Percentiles rank a stretch among this genome's conserved stretches.
phyloP scores from a whole-genome alignment of 2,797 vertebrate genomes.

The Apogon hyalosoma region DNA sequence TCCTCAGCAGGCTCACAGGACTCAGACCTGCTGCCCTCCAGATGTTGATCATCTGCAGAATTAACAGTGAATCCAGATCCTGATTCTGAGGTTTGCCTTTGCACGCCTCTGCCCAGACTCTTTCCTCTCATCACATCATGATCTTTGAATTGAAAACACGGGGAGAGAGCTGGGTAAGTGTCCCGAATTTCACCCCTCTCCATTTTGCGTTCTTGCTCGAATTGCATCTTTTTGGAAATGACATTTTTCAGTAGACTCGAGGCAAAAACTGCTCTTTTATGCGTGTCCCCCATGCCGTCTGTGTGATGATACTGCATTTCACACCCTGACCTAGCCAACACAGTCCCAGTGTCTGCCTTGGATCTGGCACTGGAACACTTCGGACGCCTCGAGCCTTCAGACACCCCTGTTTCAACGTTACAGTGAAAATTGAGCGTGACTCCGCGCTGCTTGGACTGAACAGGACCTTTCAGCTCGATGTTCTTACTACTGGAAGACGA shows the following conservation, averaged over 20 bases:
- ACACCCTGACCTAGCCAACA: constrained; percentile 70
- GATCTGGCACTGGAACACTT: constrained; percentile 76
- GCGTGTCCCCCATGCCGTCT: constrained; percentile 85
- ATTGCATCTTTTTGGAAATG: constrained; percentile 97
- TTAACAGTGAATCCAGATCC: constrained; percentile 83
- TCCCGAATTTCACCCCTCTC: constrained; percentile 93
- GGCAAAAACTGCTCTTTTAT: constrained; percentile 93
- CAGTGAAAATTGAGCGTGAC: constrained; percentile 88
- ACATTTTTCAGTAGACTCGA: constrained; percentile 96
- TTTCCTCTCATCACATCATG: constrained; percentile 71
- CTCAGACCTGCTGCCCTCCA: constrained; percentile 62
- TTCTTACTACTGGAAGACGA: constrained; percentile 66
- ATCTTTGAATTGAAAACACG: constrained; percentile 65
- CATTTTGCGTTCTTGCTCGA: constrained; percentile 97
- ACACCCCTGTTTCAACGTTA: constrained; percentile 83
- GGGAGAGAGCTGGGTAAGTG: constrained; percentile 59
- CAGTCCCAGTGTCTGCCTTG: constrained; percentile 72
- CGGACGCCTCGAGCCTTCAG: constrained; percentile 70
- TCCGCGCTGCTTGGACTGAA: constrained; percentile 81
- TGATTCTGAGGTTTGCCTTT: constrained; percentile 88
- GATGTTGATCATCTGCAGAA: constrained; percentile 82
- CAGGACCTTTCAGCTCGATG: constrained; percentile 66
- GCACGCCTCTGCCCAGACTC: constrained; percentile 66
- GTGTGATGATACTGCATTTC: constrained; percentile 69
- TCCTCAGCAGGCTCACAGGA: constrained; percentile 83